These are phyloP conservation scores for Mico argentatus DNA, from an alignment of 2,797 vertebrate genomes.

Conservation along the genomic window DNA sequence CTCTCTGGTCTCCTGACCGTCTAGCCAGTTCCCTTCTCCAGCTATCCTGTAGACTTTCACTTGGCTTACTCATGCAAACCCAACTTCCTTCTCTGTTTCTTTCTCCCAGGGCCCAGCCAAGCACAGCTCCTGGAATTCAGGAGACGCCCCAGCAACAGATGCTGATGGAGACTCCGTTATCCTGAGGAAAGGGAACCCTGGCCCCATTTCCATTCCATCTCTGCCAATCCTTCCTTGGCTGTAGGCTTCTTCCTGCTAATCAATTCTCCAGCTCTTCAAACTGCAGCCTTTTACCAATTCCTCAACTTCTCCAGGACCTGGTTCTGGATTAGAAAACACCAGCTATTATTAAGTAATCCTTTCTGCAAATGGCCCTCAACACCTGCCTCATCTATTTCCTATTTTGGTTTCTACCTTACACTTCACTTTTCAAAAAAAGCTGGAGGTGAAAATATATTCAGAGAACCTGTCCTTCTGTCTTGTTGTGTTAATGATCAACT, in stretches of 20 bases:
- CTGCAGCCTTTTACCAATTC: background rate
- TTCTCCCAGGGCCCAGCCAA: background rate
- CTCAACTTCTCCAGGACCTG: background rate
- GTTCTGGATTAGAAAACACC: background rate
- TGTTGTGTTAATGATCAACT: constrained; percentile 17
- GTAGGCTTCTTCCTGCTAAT: background rate
- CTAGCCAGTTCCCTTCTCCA: background rate
- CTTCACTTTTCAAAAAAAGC: constrained; percentile 68
- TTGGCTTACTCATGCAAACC: background rate
- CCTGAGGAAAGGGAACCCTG: background rate
- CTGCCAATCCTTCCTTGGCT: background rate
- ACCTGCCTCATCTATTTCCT: background rate
- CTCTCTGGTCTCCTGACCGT: background rate
- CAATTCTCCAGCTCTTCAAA: background rate
- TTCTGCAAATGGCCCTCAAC: background rate
- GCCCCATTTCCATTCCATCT: background rate
- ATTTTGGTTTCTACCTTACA: constrained; percentile 39
- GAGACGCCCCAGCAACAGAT: background rate
- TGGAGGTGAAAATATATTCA: constrained; percentile 66
- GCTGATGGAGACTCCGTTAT: background rate
- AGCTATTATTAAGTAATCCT: background rate
- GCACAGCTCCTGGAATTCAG: background rate
- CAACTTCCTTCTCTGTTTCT: background rate
- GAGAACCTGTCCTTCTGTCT: background rate
- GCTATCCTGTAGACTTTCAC: background rate